Evolutionary conservation across 1,140 invertebrate species (phyloP), one percentile per base, ranked within the genome.

Genomic region (Lepidostoma basale): DNA sequence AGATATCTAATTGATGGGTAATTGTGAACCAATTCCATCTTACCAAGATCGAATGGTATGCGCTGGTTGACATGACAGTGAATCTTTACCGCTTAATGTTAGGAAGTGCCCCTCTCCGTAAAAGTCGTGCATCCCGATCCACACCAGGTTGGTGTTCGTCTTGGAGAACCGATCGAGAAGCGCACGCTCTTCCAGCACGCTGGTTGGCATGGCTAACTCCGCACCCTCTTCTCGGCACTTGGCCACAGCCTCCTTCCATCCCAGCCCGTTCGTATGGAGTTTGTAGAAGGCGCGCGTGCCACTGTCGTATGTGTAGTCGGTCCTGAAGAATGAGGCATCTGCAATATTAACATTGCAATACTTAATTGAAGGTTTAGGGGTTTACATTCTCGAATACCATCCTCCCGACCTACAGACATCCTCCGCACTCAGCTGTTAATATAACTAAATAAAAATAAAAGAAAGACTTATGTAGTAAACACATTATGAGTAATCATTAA

Each of bases 191-290:
- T 64, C 62, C 5, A 0, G 6, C 4, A 5, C 3, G 6, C 49
- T 12, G 6, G 14, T 16, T 0, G 52, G 64, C 1, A 23, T 12
- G 3, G 23, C 23, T 33, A 66, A 14, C 10, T 26, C 1, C 18
- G 47, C 36, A 3, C 64, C 64, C 14, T 66, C 64, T 3, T 28
- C 49, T 1, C 1, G 12, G 23, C 64, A 66, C 18, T 3, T 23
- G 12, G 36, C 8, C 0, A 56, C 52, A 0, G 64, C 64, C n/a
- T 66, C 14, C 12, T 0, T 0, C 47, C 28, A 66, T 5, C 2
- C 26, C 9, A 1, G 2, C 9, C 14, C 4, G 3, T 10, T 16
- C 20, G 3, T 39, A 16, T 54, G 52, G 5, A 3, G 8, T 30
- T 66, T 66, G 30, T 23, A 58, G 39, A 66, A 66, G 5, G 49